Percentiles rank a stretch among this genome's conserved stretches.
phyloP scores from a whole-genome alignment of 2,888 invertebrate species.

The Gymnosoma rotundatum region DNA sequence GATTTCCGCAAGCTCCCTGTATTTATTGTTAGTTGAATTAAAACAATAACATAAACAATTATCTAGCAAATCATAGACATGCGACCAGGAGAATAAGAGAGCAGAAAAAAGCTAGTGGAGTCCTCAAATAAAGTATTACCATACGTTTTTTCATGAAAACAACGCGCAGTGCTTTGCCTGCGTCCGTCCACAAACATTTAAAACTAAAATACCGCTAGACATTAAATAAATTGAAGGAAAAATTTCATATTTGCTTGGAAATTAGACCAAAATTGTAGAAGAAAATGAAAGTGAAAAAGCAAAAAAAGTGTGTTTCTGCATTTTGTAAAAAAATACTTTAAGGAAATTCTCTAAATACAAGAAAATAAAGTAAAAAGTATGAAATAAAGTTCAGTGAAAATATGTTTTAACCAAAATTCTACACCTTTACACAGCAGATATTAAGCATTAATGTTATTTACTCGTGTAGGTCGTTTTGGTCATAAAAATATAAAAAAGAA shows the following conservation, averaged over 20 bases:
- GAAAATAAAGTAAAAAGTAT: too few species aligned
- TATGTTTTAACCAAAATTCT: slow-evolving; percentile 30
- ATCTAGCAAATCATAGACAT: slow-evolving; percentile 41
- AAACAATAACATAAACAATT: slow-evolving; percentile 16
- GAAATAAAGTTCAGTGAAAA: slow-evolving; percentile 6
- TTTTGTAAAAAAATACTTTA: too few species aligned
- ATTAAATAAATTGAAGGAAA: neutral
- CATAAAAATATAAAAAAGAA: slow-evolving; percentile 32
- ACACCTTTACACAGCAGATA: slow-evolving; percentile 8
- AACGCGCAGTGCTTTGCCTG: slow-evolving; percentile 68
- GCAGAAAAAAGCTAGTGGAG: neutral
- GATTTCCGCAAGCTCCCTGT: slow-evolving; percentile 6
- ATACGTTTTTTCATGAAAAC: slow-evolving; percentile 53
- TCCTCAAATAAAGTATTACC: slow-evolving; percentile 45
- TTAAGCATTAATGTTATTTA: slow-evolving; percentile 17
- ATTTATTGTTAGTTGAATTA: slow-evolving; percentile 6
- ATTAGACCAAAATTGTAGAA: slow-evolving; percentile 22
- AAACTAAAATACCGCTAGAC: slow-evolving; percentile 49
- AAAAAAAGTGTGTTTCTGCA: too few species aligned
- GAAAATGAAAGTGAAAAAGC: neutral
- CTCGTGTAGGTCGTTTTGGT: slow-evolving; percentile 42
- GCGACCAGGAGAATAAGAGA: slow-evolving; percentile 13
- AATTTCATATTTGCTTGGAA: slow-evolving; percentile 2
- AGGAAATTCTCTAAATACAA: too few species aligned
- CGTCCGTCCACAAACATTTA: slow-evolving; percentile 67